Conservation (phyloP, 2,797 vertebrate genomes). For the Argentina silus region DNA sequence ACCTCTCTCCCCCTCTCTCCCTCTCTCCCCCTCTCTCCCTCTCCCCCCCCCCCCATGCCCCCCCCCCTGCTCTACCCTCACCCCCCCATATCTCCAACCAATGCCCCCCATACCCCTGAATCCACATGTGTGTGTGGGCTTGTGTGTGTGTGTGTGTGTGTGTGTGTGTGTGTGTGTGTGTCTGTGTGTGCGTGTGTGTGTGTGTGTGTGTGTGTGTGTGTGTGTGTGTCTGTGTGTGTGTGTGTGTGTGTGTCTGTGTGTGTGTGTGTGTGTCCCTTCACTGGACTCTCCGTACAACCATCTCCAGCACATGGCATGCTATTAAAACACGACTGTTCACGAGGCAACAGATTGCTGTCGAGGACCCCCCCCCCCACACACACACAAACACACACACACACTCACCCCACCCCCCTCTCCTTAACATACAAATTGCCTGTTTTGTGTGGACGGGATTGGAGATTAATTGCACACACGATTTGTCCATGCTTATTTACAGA, state of each 20-base stretch:
- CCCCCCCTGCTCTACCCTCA: neutral
- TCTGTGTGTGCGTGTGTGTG: neutral
- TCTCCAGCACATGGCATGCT: slow-evolving; percentile 54
- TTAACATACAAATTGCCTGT: slow-evolving; percentile 81
- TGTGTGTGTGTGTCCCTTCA: neutral
- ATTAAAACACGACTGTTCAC: slow-evolving; percentile 63
- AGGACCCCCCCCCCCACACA: neutral
- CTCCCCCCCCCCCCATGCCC: too few species aligned
- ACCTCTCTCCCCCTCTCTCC: slow-evolving; percentile 34
- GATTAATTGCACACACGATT: slow-evolving; percentile 78
- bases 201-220: neutral
- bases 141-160: too few species aligned
- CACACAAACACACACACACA: slow-evolving; percentile 2
- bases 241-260: slow-evolving; percentile 21
- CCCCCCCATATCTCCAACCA: neutral
- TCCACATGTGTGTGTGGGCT: neutral
- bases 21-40: slow-evolving; percentile 30
- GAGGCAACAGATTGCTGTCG: slow-evolving; percentile 64
- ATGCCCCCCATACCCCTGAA: neutral
- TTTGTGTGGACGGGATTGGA: slow-evolving; percentile 76
- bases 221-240: slow-evolving; percentile 19
- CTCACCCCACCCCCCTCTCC: slow-evolving; percentile 61
- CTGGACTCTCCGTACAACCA: slow-evolving; percentile 1
- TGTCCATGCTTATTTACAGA: slow-evolving; percentile 69
- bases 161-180: too few species aligned